phyloP scores from a whole-genome alignment of 1,140 invertebrate species.

The Metaphire vulgaris region DNA sequence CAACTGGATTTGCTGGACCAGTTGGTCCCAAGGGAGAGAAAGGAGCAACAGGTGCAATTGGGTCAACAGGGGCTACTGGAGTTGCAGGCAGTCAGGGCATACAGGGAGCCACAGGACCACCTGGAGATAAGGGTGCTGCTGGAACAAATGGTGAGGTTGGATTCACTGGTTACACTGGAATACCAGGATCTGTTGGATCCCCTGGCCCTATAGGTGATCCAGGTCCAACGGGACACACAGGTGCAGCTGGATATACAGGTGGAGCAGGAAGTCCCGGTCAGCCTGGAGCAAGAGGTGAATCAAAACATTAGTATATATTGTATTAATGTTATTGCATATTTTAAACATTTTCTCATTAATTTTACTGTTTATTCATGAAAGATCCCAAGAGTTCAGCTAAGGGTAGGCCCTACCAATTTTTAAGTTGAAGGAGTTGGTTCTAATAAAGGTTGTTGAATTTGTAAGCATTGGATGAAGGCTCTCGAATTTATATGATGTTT shows the following conservation, averaged over 20 bases:
- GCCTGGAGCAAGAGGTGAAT: background rate
- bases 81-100: constrained; percentile 39
- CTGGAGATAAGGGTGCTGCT: constrained; percentile 15
- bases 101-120: constrained; percentile 30
- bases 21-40: constrained; percentile 1
- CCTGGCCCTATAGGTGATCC: constrained; percentile 16
- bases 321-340: background rate
- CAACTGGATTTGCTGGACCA: constrained; percentile 23
- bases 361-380: too few relatives aligned
- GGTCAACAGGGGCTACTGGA: constrained; percentile 46
- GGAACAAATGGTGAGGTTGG: constrained; percentile 15
- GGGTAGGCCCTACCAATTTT: too few relatives aligned
- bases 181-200: background rate
- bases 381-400: too few relatives aligned
- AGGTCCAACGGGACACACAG: constrained; percentile 27
- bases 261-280: background rate
- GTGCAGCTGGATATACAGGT: background rate
- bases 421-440: too few relatives aligned
- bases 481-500: too few relatives aligned
- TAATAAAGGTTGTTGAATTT: too few relatives aligned
- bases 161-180: constrained; percentile 13
- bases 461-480: too few relatives aligned
- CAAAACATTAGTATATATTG: too few relatives aligned
- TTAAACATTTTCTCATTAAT: too few relatives aligned
- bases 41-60: background rate